Evolutionary conservation across 2,797 vertebrate species (phyloP), one percentile per base, ranked within the genome.

Genomic region (Distichodus sexfasciatus): DNA sequence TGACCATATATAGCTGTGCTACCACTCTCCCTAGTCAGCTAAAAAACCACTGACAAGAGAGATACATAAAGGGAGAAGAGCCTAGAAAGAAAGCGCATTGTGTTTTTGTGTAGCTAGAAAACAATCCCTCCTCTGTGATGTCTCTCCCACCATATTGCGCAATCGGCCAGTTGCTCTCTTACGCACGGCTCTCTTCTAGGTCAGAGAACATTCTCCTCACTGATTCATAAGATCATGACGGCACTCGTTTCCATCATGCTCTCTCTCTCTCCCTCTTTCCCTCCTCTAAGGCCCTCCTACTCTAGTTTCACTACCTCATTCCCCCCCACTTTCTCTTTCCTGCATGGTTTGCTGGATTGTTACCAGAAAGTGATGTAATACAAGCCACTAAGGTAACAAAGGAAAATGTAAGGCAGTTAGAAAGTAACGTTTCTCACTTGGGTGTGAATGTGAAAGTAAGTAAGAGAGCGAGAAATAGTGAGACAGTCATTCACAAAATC

Each of bases 401-500:
- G 73, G 78, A 67, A 60, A 72, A 77, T 68, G 53, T 29, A 48
- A 36, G 51, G 62, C 75, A 76, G 68, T 12, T 74, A 66, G 59
- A 69, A 69, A 61, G 68, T 36, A 60, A 10, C 57, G 15, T 70
- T 74, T 75, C 17, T 76, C 79, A 82, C 72, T 67, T 50, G 68
- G 57, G 76, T 54, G 46, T 59, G 48, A 3, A 35, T 14, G 43
- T 2, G 11, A n/a, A n/a, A n/a, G n/a, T n/a, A n/a, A n/a, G n/a
- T n/a, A n/a, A n/a, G n/a, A n/a, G n/a, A n/a, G n/a, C n/a, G n/a
- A n/a, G n/a, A n/a, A n/a, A n/a, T n/a, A n/a, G n/a, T n/a, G n/a
- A n/a, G n/a, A n/a, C n/a, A n/a, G n/a, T n/a, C n/a, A n/a, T n/a
- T n/a, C n/a, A n/a, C n/a, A n/a, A n/a, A n/a, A n/a, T n/a, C n/a